Base-by-base conservation (phyloP, 2,888 invertebrate species). In the Sclerodermus sp. region DNA sequence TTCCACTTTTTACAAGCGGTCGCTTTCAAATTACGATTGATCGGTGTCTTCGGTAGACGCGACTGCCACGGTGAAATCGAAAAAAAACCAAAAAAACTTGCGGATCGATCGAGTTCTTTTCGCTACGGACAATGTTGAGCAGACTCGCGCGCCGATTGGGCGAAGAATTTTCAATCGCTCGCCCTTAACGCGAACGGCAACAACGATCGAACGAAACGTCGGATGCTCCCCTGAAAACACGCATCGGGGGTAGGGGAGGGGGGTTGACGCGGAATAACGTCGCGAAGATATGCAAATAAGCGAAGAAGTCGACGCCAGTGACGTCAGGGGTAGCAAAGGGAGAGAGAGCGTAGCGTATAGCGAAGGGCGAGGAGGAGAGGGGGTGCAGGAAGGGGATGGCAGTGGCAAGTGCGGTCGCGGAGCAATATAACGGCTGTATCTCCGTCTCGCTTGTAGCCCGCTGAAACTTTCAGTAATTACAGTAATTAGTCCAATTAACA, bases 401-500 rank as follows among this genome's bases (percentile, higher is more conserved):
- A 18, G 36, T 38, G 10, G 40, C 36, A 38, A 17, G 40, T 58
- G 34, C 46, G 68, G 65, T 62, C 49, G 67, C 53, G 55, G 65
- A 68, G 64, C 68, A 58, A 62, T 68, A 68, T 67, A 67, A 71
- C 68, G 52, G 49, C 46, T 53, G 58, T 63, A 55, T 59, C 61
- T 54, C 58, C 49, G 55, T 58, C 61, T 57, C 57, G 10, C 56
- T 48, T 54, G 45, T 42, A 58, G 61, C 61, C 31, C 64, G 70
- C 70, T 74, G 73, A 76, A 77, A 77, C 76, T 77, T 77, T 76
- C 74, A 73, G 77, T 77, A 77, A 77, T 77, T 77, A 77, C 76
- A 66, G 74, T 77, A 77, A 77, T 77, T 77, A 76, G 77, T 77
- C 75, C 77, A 77, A 77, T 77, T 76, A 77, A 77, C 77, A 72